Base-by-base conservation (phyloP, 2,113 vertebrate genomes). In the Dasyprocta punctata region DNA sequence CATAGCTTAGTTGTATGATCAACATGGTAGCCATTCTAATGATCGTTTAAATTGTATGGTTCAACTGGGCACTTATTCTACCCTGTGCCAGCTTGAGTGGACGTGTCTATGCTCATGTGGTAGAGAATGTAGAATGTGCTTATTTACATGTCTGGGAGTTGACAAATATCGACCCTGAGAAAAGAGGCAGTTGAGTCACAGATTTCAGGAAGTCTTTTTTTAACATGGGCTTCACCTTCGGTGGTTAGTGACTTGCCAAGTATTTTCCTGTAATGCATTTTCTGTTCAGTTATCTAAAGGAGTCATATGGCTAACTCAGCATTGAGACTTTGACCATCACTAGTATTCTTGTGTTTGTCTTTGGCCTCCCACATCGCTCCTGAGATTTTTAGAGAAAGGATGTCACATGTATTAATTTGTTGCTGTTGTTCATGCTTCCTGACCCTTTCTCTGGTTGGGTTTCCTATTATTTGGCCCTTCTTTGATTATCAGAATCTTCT, bases 121-220 rank as follows among this genome's bases (percentile, higher is more conserved):
- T 20, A 47, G n/a, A 3, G 36, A 13, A 54, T 60, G 2, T 56
- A 17, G 33, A 80, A 52, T 44, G 3, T 38, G 13, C 33, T 80
- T 54, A 87, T 44, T 86, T 22, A n/a, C 4, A 3, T 61, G 1
- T 44, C 73, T 92, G 22, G 41, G 2, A 0, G 17, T 84, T 73
- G 38, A 19, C n/a, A 69, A 16, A 0, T 2, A 0, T 78, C 38
- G 30, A 1, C 26, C 67, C n/a, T 86, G 1, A 0, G 17, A 75
- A 86, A 13, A 93, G 16, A 89, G 47, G 4, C 58, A 71, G 0
- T 54, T 73, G 5, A n/a, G 22, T 33, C 28, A 60, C 0, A 6
- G 33, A 17, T 85, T 38, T 58, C 36, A 28, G 33, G 11, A 71
- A 33, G 1, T 71, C 3, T 78, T 49, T 61, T 36, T 77, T 61